Base-by-base conservation (phyloP, 2,113 vertebrate genomes). In the Vombatus ursinus region DNA sequence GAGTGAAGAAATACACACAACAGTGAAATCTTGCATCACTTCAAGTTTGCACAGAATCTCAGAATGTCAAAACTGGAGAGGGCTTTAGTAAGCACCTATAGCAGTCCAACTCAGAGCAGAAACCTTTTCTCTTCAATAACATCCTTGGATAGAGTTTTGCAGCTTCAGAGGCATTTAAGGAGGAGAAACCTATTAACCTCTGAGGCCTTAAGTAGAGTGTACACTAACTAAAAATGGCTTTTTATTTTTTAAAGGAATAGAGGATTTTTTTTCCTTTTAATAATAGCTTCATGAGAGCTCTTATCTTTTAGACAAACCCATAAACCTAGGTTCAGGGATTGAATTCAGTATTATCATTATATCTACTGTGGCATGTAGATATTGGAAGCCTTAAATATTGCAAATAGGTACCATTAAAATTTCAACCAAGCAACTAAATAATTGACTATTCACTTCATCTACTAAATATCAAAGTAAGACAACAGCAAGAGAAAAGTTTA, bases 321-420 rank as follows among this genome's bases (percentile, higher is more conserved):
- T 84, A 84, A 84, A 84, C 68, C n/a, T n/a, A 84, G 37, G n/a
- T 84, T 84, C 68, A 94, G 25, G 52, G 53, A 9, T 90, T 94
- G 57, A 14, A 94, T 89, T 92, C n/a, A 90, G 47, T 84, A 52
- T 2, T 94, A 23, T 61, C 54, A 84, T 44, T 84, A 52, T 92
- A 47, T 25, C 94, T 14, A 89, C 23, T 92, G 57, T 54, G 90
- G 52, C 16, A 95, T 28, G 4, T 90, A 49, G 23, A 2, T 37
- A 61, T 68, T 84, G 68, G 68, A 92, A 93, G 91, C 52, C 93
- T 51, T 94, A 90, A 90, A 95, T 92, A 68, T 44, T 91, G 84
- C 24, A 94, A 91, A 93, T 8, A 93, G 22, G 1, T n/a, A 37
- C 19, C 91, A 61, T 91, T 92, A 93, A 95, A 93, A 93, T 93